Evolutionary conservation across 2,113 vertebrate species (phyloP).

Genomic region (Mus musculus): DNA sequence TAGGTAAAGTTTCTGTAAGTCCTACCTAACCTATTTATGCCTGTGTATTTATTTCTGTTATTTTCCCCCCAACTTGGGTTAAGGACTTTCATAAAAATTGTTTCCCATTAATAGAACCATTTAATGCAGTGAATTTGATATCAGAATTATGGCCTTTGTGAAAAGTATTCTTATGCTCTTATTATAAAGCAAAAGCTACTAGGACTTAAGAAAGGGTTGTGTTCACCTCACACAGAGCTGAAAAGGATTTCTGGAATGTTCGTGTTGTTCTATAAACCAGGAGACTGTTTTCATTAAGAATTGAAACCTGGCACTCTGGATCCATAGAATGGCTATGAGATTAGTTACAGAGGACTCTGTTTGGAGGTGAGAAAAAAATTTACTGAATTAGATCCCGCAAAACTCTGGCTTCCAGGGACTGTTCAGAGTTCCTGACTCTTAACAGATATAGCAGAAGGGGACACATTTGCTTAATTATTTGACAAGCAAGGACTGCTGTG

Average conservation of each 20-base stretch:
- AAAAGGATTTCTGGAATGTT: conserved; percentile 12
- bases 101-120: not conserved
- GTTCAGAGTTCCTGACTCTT: not conserved
- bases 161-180: not conserved
- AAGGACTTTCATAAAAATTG: not conserved
- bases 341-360: not conserved
- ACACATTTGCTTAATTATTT: not conserved
- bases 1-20: not conserved
- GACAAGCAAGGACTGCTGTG: not conserved
- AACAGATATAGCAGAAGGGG: not conserved
- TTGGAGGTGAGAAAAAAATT: not conserved
- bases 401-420: not conserved
- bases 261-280: not conserved
- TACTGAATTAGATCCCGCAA: not conserved
- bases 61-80: not conserved
- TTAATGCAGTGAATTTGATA: not conserved
- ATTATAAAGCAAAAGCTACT: not conserved
- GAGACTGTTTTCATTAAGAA: not conserved
- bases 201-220: not conserved
- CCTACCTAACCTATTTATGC: not conserved
- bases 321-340: not conserved
- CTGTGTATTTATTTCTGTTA: not conserved
- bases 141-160: not conserved
- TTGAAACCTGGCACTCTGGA: not conserved
- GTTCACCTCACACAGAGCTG: not conserved